phyloP scores from a whole-genome alignment of 2,888 invertebrate species.

The Scaptomyza flava region DNA sequence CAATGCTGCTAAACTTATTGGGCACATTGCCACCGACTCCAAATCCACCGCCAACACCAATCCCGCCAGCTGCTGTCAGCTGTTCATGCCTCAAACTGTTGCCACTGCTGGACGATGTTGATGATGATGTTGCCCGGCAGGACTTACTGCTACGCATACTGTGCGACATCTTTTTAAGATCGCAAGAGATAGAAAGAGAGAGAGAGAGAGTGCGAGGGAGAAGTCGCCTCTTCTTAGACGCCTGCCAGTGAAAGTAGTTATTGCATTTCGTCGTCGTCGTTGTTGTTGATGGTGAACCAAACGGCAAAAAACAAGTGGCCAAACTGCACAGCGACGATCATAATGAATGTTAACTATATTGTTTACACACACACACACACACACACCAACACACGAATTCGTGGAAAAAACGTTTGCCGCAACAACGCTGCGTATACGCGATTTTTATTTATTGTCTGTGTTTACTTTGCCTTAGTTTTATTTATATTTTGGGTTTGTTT shows the following conservation, averaged over 20 bases:
- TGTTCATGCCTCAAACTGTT: constrained; percentile 10
- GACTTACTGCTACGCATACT: constrained; percentile 74
- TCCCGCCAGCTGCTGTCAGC: constrained; percentile 4
- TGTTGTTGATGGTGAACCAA: constrained; percentile 21
- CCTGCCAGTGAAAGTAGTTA: constrained; percentile 76
- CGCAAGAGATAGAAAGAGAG: background rate
- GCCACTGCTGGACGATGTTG: constrained; percentile 1
- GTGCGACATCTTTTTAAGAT: constrained; percentile 76
- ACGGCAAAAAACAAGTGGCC: constrained; percentile 47
- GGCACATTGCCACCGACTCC: constrained; percentile 46
- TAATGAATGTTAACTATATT: constrained; percentile 66
- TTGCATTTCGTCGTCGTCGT: constrained; percentile 55
- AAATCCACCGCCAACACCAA: background rate
- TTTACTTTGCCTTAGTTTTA: constrained; percentile 11
- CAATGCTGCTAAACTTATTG: constrained; percentile 82
- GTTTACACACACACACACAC: constrained; percentile 50
- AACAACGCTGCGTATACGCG: constrained; percentile 54
- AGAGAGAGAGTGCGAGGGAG: background rate
- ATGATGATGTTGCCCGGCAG: constrained; percentile 29
- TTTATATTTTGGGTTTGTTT: constrained; percentile 21
- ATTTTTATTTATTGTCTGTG: constrained; percentile 32
- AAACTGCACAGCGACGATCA: constrained; percentile 58
- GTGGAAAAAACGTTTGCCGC: constrained; percentile 43
- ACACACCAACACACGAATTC: constrained; percentile 47
- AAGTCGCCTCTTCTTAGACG: constrained; percentile 25